Evolutionary conservation across 1,140 invertebrate species (phyloP).

Genomic region (Neelides sp.): DNA sequence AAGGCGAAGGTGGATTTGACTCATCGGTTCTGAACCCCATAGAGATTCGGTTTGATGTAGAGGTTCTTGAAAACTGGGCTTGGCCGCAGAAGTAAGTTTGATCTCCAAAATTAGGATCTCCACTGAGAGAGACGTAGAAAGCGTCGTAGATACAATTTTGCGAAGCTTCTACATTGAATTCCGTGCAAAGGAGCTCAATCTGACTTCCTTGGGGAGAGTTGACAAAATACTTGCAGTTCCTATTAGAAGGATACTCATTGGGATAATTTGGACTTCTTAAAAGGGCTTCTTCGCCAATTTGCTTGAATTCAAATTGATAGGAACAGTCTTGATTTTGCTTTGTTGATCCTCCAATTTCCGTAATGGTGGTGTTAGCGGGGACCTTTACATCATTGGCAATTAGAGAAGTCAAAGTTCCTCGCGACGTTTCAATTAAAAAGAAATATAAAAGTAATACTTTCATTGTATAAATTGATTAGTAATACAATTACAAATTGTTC

Average conservation of each 20-base stretch:
- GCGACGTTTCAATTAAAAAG: too few relatives aligned
- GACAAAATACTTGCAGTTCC: slow-evolving; percentile 8
- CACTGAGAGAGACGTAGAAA: slow-evolving; percentile 7
- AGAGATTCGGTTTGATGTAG: slow-evolving; percentile 4
- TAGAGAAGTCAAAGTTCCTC: too few relatives aligned
- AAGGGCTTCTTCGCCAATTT: too few relatives aligned
- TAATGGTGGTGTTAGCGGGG: too few relatives aligned
- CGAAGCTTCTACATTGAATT: slow-evolving; percentile 18
- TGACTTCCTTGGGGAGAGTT: slow-evolving; percentile 10
- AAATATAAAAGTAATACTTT: too few relatives aligned
- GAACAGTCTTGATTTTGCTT: too few relatives aligned
- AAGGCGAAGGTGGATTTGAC: slow-evolving; percentile 8
- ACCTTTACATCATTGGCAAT: too few relatives aligned
- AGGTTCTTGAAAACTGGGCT: slow-evolving; percentile 2
- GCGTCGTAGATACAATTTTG: slow-evolving; percentile 10
- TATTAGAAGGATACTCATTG: slow-evolving; percentile 6
- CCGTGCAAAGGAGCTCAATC: slow-evolving; percentile 10
- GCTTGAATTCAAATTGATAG: too few relatives aligned
- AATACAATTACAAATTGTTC: too few relatives aligned
- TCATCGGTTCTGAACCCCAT: slow-evolving; percentile 12
- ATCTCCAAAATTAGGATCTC: slow-evolving; percentile 11
- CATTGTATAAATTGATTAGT: too few relatives aligned
- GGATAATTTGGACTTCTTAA: slow-evolving; percentile 17
- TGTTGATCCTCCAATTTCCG: too few relatives aligned
- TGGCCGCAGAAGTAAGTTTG: slow-evolving; percentile 3